Base-by-base conservation (phyloP, 2,797 vertebrate genomes). In the Knipowitschia caucasica region DNA sequence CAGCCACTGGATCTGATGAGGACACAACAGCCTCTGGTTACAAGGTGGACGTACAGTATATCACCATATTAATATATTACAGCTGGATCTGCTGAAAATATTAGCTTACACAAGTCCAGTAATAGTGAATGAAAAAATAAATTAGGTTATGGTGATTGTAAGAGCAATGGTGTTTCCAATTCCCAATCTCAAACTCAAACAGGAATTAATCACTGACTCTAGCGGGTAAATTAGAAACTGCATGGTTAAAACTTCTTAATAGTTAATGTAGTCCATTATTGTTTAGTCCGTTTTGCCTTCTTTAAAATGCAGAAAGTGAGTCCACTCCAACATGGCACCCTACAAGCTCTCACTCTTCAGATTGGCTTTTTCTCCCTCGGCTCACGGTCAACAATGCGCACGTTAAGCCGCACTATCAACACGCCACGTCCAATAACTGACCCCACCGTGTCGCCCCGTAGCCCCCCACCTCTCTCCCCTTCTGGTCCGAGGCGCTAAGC, bases 361-460 rank as follows among this genome's bases (percentile, higher is more conserved):
- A 59, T 38, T 50, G 56, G 56, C 66, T 76, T 72, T 78, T 69
- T 64, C 60, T 61, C 14, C 60, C 25, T 56, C 45, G 67, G 77
- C 75, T 81, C 69, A 67, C 74, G 83, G 86, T 89, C 86, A 86
- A 86, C 88, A 88, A 85, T 76, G 77, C 86, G 84, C 83, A 84
- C 78, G 88, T 90, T 91, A 89, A 90, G 83, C 87, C 80, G 69
- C 80, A 71, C 88, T 90, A 88, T 91, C 86, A 85, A 89, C 87
- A 81, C 85, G 83, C 82, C 77, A 80, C 83, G 86, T 89, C 85
- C 84, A 87, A 88, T 89, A 89, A 92, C 89, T 89, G 88, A 44
- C 42, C 14, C 24, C 23, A 3, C 21, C 18, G 1, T 9, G 7
- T 34, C 31, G 7, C 20, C 18, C 20, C 18, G 78, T 84, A 83